Conservation (phyloP, 2,113 vertebrate genomes). For the Microcebus jonahi region DNA sequence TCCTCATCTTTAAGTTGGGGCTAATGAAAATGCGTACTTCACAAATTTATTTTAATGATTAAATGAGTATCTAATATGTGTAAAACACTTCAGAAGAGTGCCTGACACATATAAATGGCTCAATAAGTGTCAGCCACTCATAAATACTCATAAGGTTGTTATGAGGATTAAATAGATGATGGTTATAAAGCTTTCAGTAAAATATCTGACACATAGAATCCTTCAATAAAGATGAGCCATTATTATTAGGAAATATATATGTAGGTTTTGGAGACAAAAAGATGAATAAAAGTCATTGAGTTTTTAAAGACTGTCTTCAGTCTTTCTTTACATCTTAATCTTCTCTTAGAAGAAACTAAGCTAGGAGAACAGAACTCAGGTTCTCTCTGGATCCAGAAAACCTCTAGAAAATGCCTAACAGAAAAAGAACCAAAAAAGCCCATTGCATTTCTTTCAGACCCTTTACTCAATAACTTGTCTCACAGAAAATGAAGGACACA, state of each 20-base stretch:
- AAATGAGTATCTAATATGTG: not conserved
- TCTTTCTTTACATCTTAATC: not conserved
- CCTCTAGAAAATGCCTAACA: not conserved
- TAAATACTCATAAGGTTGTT: not conserved
- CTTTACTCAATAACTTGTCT: not conserved
- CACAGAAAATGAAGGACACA: not conserved
- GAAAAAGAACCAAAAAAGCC: not conserved
- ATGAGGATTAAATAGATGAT: conserved; percentile 14
- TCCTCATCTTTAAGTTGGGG: not conserved
- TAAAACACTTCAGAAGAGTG: conserved; percentile 18
- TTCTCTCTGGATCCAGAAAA: not conserved
- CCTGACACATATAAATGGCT: not conserved
- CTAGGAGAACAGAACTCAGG: not conserved
- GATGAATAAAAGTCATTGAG: not conserved
- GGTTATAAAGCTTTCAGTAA: not conserved
- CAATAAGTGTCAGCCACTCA: not conserved
- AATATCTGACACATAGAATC: not conserved
- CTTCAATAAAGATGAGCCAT: not conserved
- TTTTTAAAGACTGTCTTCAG: not conserved
- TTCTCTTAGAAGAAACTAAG: not conserved
- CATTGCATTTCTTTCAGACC: not conserved
- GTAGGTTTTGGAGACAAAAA: not conserved
- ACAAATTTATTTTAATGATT: not conserved
- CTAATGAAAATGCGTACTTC: not conserved
- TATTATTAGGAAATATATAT: not conserved